Conservation (phyloP, 2,888 invertebrate genomes). For the Pyralis farinalis region DNA sequence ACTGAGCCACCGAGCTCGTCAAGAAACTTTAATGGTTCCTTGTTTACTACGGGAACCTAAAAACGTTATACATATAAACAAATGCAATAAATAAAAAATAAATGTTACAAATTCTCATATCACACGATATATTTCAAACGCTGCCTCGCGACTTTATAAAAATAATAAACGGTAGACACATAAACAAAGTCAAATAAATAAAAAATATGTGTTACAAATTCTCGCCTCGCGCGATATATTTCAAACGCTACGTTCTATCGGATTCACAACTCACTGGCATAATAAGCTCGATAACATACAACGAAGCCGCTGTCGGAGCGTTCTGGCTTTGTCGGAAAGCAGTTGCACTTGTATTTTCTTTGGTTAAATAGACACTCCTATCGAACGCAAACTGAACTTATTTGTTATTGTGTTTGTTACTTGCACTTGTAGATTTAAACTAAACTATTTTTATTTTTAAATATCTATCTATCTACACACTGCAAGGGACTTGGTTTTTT, state of each 20-base stretch:
- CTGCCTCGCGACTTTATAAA: too few relatives aligned
- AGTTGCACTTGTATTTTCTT: neutral
- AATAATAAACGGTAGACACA: too few relatives aligned
- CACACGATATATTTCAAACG: too few relatives aligned
- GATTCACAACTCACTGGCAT: slow-evolving; percentile 2
- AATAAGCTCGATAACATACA: neutral
- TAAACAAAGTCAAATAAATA: slow-evolving; percentile 17
- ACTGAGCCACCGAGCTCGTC: too few relatives aligned
- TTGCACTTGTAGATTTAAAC: neutral
- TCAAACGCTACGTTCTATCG: neutral
- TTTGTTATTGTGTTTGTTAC: neutral
- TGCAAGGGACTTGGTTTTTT: too few relatives aligned
- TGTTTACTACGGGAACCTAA: too few relatives aligned
- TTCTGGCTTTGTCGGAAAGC: neutral
- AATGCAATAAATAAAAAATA: too few relatives aligned
- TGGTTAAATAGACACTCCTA: neutral
- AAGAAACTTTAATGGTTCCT: too few relatives aligned
- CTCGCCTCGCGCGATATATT: neutral
- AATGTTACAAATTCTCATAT: too few relatives aligned
- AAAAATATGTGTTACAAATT: neutral
- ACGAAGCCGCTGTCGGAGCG: neutral
- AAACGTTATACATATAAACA: too few relatives aligned
- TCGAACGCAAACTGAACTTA: neutral
- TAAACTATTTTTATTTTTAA: neutral
- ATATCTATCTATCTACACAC: too few relatives aligned